phyloP scores from a whole-genome alignment of 2,113 vertebrate genomes.

The Narcine bancroftii region DNA sequence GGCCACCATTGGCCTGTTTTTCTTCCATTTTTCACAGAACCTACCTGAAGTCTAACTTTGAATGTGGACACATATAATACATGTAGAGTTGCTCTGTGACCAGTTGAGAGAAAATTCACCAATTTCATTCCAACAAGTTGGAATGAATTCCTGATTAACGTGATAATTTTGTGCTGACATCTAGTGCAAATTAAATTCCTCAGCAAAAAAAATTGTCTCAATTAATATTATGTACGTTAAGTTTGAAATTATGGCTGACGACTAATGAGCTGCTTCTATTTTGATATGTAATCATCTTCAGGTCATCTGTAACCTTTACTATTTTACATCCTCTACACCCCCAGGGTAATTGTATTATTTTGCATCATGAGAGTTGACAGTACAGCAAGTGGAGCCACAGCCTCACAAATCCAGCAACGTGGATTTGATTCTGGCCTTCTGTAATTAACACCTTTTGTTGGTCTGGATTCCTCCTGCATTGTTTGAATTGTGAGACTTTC shows the following conservation, averaged over 20 bases:
- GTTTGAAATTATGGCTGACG: background rate
- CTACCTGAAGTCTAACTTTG: background rate
- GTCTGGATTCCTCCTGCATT: too few relatives aligned
- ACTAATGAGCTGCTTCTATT: background rate
- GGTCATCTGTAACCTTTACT: background rate
- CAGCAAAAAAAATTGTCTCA: background rate
- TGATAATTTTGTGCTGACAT: background rate
- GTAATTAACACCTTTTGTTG: too few relatives aligned
- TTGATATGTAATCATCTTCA: background rate
- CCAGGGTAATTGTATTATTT: background rate
- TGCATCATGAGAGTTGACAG: background rate
- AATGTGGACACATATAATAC: background rate
- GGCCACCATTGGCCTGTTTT: background rate
- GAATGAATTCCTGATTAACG: background rate
- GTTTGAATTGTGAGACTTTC: too few relatives aligned
- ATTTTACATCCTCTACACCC: background rate
- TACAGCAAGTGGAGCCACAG: too few relatives aligned
- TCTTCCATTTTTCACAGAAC: background rate
- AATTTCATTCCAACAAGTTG: background rate
- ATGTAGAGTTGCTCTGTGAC: background rate
- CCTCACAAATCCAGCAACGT: too few relatives aligned
- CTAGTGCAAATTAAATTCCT: too few relatives aligned
- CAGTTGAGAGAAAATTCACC: background rate
- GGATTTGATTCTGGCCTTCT: too few relatives aligned
- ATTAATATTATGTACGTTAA: background rate